Evolutionary conservation across 2,888 invertebrate genomes (phyloP), one percentile per base, ranked within the genome.

Genomic region (Crioceris asparagi): DNA sequence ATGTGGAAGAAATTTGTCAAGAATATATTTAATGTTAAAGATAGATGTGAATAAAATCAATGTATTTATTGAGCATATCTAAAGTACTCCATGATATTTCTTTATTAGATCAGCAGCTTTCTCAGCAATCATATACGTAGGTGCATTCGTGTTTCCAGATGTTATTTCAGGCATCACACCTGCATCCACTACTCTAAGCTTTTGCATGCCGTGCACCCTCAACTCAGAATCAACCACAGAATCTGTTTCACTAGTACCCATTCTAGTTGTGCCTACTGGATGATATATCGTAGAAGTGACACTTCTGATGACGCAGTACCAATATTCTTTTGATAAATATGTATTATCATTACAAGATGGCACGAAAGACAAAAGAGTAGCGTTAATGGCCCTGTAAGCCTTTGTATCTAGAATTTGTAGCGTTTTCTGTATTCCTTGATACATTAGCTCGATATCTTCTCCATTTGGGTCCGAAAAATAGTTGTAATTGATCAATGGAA

Each of bases 361-460:
- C 2, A 73, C 73, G 35, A 68, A 66, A 2, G 66, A 60, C 2
- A 66, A 66, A 23, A 70, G 71, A 12, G 58, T 64, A 0, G 79
- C 65, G 1, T 75, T 74, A 16, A 72, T 67, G 12, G 62, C 62
- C 52, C 71, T 70, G 58, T 82, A 75, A 0, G 78, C 70, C 3
- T 70, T 66, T 2, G 77, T 77, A n/a, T 57, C 38, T 4, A 46
- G 11, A 14, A 58, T 38, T 4, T 43, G 38, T n/a, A 48, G 11
- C 5, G 47, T 34, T 11, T 35, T 38, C 10, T 74, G 63, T 3
- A 79, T 68, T 1, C 75, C 73, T 11, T 71, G 66, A 2, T 79
- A 67, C 6, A 79, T 61, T 2, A 72, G 75, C 50, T 86, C 84
- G 2, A 74, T 60, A 50, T 86, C 84, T 11, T 48, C 32, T 6